Percentiles rank a stretch among this genome's conserved stretches.
Conservation (phyloP, 2,113 vertebrate species). For the Macrotis lagotis region DNA sequence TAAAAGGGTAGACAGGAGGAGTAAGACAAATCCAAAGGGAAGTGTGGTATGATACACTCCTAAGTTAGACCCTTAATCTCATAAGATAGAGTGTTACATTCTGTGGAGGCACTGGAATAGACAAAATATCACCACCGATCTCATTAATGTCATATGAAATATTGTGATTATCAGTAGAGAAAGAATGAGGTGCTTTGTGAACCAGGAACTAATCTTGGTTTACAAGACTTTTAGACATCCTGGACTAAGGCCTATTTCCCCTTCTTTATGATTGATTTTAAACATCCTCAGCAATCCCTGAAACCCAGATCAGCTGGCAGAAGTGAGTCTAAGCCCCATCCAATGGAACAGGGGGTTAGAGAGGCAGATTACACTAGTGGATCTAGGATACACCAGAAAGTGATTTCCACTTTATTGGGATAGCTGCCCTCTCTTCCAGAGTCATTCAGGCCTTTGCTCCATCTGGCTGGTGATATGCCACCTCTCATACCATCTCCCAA, state of each 20-base stretch:
- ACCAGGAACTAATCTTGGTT: not conserved
- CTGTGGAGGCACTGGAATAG: not conserved
- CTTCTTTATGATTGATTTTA: constrained; percentile 9
- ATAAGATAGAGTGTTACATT: not conserved
- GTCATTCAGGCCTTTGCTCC: not conserved
- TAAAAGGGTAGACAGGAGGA: not conserved
- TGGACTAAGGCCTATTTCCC: constrained; percentile 43
- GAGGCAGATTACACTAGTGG: not conserved
- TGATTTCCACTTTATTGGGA: not conserved
- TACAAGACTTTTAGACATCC: not conserved
- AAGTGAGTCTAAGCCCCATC: not conserved
- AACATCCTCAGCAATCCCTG: constrained; percentile 19
- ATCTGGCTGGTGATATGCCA: not conserved
- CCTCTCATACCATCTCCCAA: not conserved
- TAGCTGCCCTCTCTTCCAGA: not conserved
- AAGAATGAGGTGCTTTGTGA: not conserved
- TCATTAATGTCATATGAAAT: not conserved
- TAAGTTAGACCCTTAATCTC: not conserved
- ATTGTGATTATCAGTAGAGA: not conserved
- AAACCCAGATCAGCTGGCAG: not conserved
- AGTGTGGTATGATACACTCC: not conserved
- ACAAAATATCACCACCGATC: not conserved
- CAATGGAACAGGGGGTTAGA: constrained; percentile 19
- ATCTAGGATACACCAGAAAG: not conserved
- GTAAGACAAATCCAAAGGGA: not conserved